Evolutionary conservation across 2,797 vertebrate genomes (phyloP).

Genomic region (Phoeniculus purpureus): DNA sequence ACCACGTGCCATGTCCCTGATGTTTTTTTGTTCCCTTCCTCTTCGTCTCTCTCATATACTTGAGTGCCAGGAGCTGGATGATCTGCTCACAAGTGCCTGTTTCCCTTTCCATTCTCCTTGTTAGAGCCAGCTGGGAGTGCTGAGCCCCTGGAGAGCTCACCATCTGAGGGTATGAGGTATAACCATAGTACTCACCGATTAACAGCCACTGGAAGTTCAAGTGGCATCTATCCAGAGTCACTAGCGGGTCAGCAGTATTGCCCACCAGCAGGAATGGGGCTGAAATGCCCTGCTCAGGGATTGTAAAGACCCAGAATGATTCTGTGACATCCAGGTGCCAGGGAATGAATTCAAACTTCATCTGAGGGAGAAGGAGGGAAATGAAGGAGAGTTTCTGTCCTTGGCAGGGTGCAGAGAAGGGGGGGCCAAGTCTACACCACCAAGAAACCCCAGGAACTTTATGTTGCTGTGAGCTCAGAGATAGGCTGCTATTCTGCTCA

Average conservation of each 20-base stretch:
- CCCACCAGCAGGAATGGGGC: slow-evolving; percentile 89
- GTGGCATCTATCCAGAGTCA: slow-evolving; percentile 83
- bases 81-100: background rate
- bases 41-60: background rate
- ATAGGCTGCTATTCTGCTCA: background rate
- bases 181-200: slow-evolving; percentile 76
- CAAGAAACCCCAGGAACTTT: background rate
- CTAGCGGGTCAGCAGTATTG: slow-evolving; percentile 78
- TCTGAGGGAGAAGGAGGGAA: slow-evolving; percentile 69
- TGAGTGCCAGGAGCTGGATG: background rate
- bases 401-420: background rate
- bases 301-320: slow-evolving; percentile 88
- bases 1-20: background rate
- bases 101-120: background rate
- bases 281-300: slow-evolving; percentile 81
- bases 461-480: background rate
- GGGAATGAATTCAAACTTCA: slow-evolving; percentile 85
- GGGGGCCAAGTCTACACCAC: background rate
- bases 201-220: slow-evolving; percentile 84
- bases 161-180: background rate
- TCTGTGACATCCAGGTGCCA: slow-evolving; percentile 81
- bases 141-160: too few species aligned
- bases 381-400: background rate
- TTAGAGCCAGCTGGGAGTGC: background rate
- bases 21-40: background rate